Evolutionary conservation across 2,113 vertebrate genomes (phyloP), one percentile per base, ranked within the genome.

Genomic region (Petrocephalus microphthalmus): DNA sequence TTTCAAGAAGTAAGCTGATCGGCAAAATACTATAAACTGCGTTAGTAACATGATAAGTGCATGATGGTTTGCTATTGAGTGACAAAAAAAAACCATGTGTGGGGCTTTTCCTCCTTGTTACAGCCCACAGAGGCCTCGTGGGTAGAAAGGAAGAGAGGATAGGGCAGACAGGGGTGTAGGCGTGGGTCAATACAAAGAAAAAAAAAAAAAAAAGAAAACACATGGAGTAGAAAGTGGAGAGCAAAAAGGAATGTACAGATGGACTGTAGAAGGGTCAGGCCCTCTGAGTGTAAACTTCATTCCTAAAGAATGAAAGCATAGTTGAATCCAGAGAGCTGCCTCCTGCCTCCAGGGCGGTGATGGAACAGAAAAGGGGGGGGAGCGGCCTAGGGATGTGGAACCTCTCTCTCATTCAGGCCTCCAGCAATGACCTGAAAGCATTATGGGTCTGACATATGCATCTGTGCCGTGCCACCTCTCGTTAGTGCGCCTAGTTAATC

Each of bases 281-380:
- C 82, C 82, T 45, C 25, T 15, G 89, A 87, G 87, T 29, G 52
- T 64, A 74, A 20, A 52, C 85, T 52, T 88, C 87, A 90, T 88
- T 90, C 89, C 87, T 86, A 42, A 54, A 82, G 83, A 88, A 64
- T 90, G 84, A 83, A 54, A 53, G 67, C 82, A 45, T 83, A 82
- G 86, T 53, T 54, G 57, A 88, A 87, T 86, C n/a, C 71, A 87
- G 89, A 67, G 82, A 85, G 89, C 74, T 42, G 60, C 25, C 84
- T 67, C 33, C 71, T 86, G 78, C 42, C 67, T 37, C 49, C 57
- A 5, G 45, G 67, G 42, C 22, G 67, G 33, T 22, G 87, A 57
- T 45, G 67, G 87, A 88, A 83, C 57, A 87, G 89, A 78, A 6
- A 56, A 37, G 13, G 17, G 20, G 19, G 49, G 51, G 22, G 49